Conservation (phyloP, 1,140 invertebrate species). For the Venustaconcha ellipsiformis region DNA sequence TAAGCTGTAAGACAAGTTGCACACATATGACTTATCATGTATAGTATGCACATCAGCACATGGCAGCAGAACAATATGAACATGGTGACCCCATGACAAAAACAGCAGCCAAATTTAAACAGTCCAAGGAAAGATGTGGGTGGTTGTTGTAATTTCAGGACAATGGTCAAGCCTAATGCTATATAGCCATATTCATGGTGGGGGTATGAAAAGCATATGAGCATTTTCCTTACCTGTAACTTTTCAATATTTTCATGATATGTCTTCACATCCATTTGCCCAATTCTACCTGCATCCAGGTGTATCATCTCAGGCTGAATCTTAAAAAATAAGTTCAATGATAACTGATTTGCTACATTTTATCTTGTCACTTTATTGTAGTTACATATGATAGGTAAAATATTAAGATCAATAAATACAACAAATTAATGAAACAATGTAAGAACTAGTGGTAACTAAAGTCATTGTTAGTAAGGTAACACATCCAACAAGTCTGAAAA, state of each 20-base stretch:
- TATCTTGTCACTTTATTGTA: background rate
- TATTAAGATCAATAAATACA: background rate
- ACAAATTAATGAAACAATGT: background rate
- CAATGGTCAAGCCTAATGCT: no score
- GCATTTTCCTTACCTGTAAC: no score
- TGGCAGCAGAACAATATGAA: no score
- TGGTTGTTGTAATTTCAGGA: no score
- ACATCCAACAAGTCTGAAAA: background rate
- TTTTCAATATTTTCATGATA: slow-evolving; percentile 85
- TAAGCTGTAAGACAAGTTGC: no score
- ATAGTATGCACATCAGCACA: no score
- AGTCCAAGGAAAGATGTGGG: no score
- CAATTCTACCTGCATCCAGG: slow-evolving; percentile 80
- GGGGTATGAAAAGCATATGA: no score
- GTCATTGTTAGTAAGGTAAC: background rate
- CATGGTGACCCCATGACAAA: no score
- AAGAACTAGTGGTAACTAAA: background rate
- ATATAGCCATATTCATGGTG: no score
- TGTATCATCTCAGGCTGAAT: slow-evolving; percentile 94
- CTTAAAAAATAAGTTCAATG: slow-evolving; percentile 63
- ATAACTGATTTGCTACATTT: background rate
- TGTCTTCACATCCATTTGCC: slow-evolving; percentile 74
- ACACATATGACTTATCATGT: no score
- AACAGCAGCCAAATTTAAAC: no score
- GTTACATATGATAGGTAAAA: background rate